A percentile compares a stretch with the other conserved stretches of the same genome.
These are phyloP conservation scores for Pogonophryne albipinna DNA, from an alignment of 2,797 vertebrate genomes.

Conservation along the genomic window DNA sequence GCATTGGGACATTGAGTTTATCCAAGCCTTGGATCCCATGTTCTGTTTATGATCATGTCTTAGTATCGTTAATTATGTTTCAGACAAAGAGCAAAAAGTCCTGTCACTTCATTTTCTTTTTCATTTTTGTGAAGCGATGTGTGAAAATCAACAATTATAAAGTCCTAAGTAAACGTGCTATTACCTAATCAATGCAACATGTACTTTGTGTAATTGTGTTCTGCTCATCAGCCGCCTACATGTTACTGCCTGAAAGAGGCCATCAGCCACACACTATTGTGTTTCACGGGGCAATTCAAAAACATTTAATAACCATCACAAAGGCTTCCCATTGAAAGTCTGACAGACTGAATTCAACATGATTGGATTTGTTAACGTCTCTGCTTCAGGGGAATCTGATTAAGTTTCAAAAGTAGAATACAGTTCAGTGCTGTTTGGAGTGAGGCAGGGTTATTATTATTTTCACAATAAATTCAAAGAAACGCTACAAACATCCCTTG, in stretches of 20 bases:
- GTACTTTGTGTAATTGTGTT: constrained; percentile 21
- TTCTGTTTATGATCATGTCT: not conserved
- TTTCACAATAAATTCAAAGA: constrained; percentile 42
- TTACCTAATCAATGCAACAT: constrained; percentile 9
- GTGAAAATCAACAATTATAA: constrained; percentile 5
- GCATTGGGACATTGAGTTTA: not conserved
- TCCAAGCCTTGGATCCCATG: not conserved
- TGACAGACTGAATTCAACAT: constrained; percentile 44
- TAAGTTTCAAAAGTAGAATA: constrained; percentile 35
- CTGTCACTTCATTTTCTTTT: not conserved
- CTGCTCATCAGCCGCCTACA: constrained; percentile 19
- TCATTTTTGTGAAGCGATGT: not conserved
- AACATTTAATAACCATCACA: constrained; percentile 47
- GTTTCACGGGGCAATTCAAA: constrained; percentile 33
- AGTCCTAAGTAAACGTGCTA: constrained; percentile 2
- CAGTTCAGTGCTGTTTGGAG: constrained; percentile 8
- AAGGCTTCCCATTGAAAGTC: constrained; percentile 45
- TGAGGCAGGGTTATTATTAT: constrained; percentile 34
- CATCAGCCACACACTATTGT: constrained; percentile 14
- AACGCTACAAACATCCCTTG: constrained; percentile 27
- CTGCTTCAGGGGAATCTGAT: constrained; percentile 42
- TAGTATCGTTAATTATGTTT: not conserved
- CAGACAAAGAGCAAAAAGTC: not conserved
- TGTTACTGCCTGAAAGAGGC: constrained; percentile 12
- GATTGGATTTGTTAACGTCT: constrained; percentile 39